Evolutionary conservation across 2,888 invertebrate genomes (phyloP).

Genomic region (Cacoxenus indagator): DNA sequence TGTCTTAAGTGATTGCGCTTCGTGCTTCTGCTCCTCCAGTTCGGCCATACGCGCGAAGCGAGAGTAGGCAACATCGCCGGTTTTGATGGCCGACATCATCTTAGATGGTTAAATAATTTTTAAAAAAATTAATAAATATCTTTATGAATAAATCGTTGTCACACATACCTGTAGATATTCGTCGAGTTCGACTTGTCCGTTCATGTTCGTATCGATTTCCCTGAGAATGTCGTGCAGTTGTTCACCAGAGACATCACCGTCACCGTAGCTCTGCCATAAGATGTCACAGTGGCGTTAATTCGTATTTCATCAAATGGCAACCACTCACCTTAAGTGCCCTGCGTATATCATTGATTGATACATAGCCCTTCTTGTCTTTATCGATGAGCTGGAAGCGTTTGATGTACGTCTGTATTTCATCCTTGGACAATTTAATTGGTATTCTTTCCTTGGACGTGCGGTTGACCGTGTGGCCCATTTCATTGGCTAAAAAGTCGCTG

Average conservation of each 20-base stretch:
- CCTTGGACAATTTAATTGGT: conserved; percentile 92
- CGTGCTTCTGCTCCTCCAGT: conserved; percentile 87
- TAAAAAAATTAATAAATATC: neutral
- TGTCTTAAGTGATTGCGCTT: conserved; percentile 81
- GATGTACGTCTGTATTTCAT: conserved; percentile 94
- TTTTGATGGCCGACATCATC: conserved; percentile 99
- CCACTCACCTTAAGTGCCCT: conserved; percentile 89
- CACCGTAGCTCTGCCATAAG: conserved; percentile 80
- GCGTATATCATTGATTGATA: conserved; percentile 97
- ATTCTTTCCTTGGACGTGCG: conserved; percentile 87
- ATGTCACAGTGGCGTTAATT: too few relatives aligned
- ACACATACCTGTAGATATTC: conserved; percentile 95
- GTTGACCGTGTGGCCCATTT: conserved; percentile 98
- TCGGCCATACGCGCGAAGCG: conserved; percentile 96
- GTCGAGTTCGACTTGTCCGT: conserved; percentile 99
- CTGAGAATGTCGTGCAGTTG: conserved; percentile 96
- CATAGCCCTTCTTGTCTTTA: conserved; percentile 96
- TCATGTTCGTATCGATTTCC: conserved; percentile 99
- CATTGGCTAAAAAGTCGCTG: conserved; percentile 87
- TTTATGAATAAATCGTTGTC: neutral
- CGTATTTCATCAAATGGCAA: too few relatives aligned
- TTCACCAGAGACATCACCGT: conserved; percentile 87
- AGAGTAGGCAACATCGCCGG: conserved; percentile 94
- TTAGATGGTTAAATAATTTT: conserved; percentile 66
- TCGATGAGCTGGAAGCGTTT: conserved; percentile 97